These are phyloP conservation scores for Cantharis lateralis DNA, from an alignment of 2,888 invertebrate species.

Conservation along the genomic window DNA sequence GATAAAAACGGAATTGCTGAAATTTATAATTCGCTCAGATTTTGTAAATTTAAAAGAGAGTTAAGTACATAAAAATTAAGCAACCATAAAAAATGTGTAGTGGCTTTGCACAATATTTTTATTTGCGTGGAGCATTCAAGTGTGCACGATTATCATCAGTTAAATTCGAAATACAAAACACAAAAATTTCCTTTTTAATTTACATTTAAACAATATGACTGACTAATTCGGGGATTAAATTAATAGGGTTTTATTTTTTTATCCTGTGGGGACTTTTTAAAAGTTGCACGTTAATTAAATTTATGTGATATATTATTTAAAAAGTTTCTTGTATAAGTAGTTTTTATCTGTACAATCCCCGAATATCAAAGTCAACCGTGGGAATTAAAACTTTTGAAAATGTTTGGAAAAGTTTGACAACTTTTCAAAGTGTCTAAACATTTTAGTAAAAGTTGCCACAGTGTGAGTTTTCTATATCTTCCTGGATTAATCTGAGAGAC, in stretches of 20 bases:
- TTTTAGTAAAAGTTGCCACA: constrained; percentile 1
- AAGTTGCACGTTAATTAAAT: background rate
- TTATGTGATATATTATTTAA: background rate
- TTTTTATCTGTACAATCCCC: constrained; percentile 2
- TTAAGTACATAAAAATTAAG: background rate
- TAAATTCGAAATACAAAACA: background rate
- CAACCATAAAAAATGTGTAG: background rate
- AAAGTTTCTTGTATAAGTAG: constrained; percentile 2
- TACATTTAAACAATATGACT: background rate
- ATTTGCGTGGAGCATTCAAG: background rate
- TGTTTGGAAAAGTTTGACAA: constrained; percentile 2
- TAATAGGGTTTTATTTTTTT: background rate
- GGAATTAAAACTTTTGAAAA: constrained; percentile 3
- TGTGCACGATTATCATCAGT: background rate
- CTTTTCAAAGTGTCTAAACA: constrained; percentile 4
- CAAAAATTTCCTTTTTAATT: background rate
- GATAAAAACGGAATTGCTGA: background rate
- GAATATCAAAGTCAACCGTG: constrained; percentile 2
- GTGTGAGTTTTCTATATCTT: constrained; percentile 1
- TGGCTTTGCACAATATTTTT: background rate
- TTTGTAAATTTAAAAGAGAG: background rate
- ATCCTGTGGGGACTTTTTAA: background rate
- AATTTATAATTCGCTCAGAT: background rate
- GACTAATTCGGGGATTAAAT: background rate
- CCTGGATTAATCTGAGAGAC: background rate